Percentiles rank a stretch among this genome's conserved stretches.
Conservation (phyloP, 2,888 invertebrate genomes). For the Quadroppia sp. region DNA sequence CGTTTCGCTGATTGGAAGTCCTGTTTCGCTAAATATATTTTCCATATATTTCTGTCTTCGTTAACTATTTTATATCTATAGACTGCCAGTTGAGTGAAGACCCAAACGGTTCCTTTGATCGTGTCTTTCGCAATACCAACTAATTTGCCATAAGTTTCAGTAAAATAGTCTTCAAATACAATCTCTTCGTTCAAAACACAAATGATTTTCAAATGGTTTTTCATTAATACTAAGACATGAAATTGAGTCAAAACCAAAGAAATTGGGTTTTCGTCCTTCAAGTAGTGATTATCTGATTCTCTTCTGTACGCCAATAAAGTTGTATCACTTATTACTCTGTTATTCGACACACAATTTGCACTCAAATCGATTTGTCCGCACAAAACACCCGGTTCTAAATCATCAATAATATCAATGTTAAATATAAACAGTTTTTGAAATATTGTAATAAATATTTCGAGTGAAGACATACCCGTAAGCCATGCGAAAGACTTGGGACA, state of each 20-base stretch:
- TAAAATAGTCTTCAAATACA: slow-evolving; percentile 70
- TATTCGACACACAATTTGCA: slow-evolving; percentile 20
- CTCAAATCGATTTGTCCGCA: slow-evolving; percentile 57
- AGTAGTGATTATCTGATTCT: slow-evolving; percentile 31
- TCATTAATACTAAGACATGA: slow-evolving; percentile 77
- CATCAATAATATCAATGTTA: background rate
- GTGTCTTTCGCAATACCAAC: slow-evolving; percentile 76
- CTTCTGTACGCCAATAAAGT: slow-evolving; percentile 8
- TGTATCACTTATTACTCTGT: background rate
- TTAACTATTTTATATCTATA: slow-evolving; percentile 77
- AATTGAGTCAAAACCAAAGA: slow-evolving; percentile 82
- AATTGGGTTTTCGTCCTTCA: slow-evolving; percentile 56
- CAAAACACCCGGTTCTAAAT: slow-evolving; percentile 66
- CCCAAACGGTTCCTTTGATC: slow-evolving; percentile 72
- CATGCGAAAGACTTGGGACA: slow-evolving; percentile 77
- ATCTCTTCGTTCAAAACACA: slow-evolving; percentile 78
- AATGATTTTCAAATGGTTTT: slow-evolving; percentile 72
- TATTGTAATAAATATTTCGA: too few species aligned
- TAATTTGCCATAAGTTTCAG: slow-evolving; percentile 67
- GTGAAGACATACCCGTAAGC: slow-evolving; percentile 77
- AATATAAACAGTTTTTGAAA: background rate
- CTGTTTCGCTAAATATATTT: slow-evolving; percentile 73
- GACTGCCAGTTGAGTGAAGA: slow-evolving; percentile 74
- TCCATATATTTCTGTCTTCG: slow-evolving; percentile 64
- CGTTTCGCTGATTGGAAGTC: slow-evolving; percentile 81